phyloP scores from a whole-genome alignment of 2,888 invertebrate species.

The Tiliacea citrago region DNA sequence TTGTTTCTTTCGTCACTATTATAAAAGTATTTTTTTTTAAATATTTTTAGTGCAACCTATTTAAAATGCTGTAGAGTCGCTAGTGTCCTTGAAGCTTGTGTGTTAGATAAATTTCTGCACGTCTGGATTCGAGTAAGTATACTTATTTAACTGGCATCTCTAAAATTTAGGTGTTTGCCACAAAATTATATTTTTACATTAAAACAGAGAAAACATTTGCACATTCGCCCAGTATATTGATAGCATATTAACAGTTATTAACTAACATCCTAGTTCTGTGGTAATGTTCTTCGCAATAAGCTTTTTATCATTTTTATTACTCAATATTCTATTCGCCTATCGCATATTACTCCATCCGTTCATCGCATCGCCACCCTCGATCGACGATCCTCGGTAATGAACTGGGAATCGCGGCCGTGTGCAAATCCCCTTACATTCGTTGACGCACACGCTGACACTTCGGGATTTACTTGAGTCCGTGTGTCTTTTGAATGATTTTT shows the following conservation, averaged over 20 bases:
- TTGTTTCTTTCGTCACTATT: too few species aligned
- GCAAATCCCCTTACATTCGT: constrained; percentile 74
- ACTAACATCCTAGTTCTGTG: neutral
- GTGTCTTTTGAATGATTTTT: constrained; percentile 19
- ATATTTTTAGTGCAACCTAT: too few species aligned
- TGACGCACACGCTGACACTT: constrained; percentile 65
- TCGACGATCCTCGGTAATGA: constrained; percentile 69
- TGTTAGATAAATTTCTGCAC: too few species aligned
- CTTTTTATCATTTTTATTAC: neutral
- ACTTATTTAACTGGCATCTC: too few species aligned
- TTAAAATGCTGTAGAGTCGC: too few species aligned
- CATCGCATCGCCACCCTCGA: constrained; percentile 16
- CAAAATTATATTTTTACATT: neutral
- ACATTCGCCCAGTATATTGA: neutral
- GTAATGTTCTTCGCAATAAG: neutral
- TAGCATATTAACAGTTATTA: neutral
- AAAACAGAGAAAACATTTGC: neutral
- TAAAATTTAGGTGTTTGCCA: neutral
- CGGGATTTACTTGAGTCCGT: constrained; percentile 25
- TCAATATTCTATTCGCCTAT: neutral
- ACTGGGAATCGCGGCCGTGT: constrained; percentile 67
- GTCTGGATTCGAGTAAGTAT: too few species aligned
- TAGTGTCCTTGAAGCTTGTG: too few species aligned
- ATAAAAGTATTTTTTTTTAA: too few species aligned
- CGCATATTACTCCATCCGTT: constrained; percentile 32